Base-by-base conservation (phyloP, 2,797 vertebrate species). In the Clarias platycephalus region DNA sequence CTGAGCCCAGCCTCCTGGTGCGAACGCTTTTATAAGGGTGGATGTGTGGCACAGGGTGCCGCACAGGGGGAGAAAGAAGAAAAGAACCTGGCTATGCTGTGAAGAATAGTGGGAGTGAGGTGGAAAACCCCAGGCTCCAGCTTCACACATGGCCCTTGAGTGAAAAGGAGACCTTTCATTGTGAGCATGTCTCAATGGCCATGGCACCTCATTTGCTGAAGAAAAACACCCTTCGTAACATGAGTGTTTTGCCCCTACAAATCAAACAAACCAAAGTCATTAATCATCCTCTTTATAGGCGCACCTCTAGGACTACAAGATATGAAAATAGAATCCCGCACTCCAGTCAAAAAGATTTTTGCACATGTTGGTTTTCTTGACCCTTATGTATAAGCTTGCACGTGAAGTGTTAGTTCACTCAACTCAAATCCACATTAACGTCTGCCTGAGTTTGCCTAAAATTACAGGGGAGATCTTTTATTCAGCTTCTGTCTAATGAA, bases 1-100 rank as follows among this genome's bases (percentile, higher is more conserved):
- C 84, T 91, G 81, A 82, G 84, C 90, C 90, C 93, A 91, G 90
- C 93, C 93, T 93, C 94, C 91, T 89, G 88, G 92, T 86, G 93
- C 91, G 92, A 93, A 93, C 90, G 84, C 92, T 93, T 92, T 95
- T 88, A 88, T 87, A 58, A 72, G 70, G 82, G 67, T 76, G 84
- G 82, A 78, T 88, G 87, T 72, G 70, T 88, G 89, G 82, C 85
- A 87, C 86, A 89, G 88, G 83, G 88, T 88, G 80, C 74, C 67
- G 40, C 85, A 55, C 40, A 83, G 85, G 83, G 87, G 84, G 85
- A 78, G 79, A 75, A n/a, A 81, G 62, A 81, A 80, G 57, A 60
- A 85, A 85, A 82, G 77, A 81, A 81, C 55, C 66, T 26, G 20
- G 67, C 63, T 63, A 55, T 55, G 78, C 74, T 80, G 66, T 70